A percentile compares a stretch with the other conserved stretches of the same genome.
These are phyloP conservation scores for Dryas iulia DNA, from an alignment of 1,140 invertebrate genomes.

Conservation along the genomic window DNA sequence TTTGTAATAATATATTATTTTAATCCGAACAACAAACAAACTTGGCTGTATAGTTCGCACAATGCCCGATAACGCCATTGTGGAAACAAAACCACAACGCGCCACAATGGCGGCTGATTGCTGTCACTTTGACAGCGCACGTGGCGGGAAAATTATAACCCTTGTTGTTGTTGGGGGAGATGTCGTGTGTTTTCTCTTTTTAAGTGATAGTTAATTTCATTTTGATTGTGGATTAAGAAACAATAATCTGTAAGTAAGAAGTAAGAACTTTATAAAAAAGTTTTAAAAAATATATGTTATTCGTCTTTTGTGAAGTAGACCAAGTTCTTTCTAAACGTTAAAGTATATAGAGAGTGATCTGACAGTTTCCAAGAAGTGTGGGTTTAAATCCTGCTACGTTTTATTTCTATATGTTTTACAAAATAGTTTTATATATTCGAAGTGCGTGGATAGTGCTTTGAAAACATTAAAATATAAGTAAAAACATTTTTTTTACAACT, in stretches of 20 bases:
- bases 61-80: constrained; percentile 5
- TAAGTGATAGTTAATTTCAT: neutral
- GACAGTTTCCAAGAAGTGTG: too few species aligned
- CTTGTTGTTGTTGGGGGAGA: neutral
- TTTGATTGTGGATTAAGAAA: neutral
- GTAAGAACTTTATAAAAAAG: too few species aligned
- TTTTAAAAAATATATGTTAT: too few species aligned
- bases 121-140: constrained; percentile 28
- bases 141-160: constrained; percentile 27
- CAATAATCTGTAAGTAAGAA: neutral
- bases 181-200: neutral
- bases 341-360: too few species aligned
- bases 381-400: too few species aligned
- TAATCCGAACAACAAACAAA: neutral
- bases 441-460: too few species aligned
- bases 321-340: too few species aligned
- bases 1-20: neutral
- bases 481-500: too few species aligned
- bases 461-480: too few species aligned
- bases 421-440: too few species aligned
- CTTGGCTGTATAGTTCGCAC: neutral
- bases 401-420: too few species aligned
- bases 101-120: constrained; percentile 37
- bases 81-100: constrained; percentile 13
- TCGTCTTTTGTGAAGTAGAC: too few species aligned